Evolutionary conservation across 2,113 vertebrate species (phyloP).

Genomic region (Hippocampus mohnikei): DNA sequence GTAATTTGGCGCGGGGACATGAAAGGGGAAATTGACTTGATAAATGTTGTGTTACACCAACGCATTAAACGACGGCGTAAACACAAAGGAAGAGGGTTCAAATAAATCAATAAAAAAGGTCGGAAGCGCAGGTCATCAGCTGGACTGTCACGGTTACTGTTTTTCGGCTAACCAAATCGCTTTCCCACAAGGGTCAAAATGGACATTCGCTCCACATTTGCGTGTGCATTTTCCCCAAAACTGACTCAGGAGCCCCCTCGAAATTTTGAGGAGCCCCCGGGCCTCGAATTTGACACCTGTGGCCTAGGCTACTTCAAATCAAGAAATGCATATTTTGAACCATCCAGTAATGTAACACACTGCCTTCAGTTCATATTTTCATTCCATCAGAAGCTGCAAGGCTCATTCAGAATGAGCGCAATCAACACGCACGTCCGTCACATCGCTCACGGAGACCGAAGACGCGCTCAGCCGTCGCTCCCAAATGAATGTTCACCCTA

Average conservation of each 20-base stretch:
- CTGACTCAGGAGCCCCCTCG: too few species aligned
- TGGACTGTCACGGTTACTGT: too few species aligned
- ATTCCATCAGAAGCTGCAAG: not conserved
- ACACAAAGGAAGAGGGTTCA: not conserved
- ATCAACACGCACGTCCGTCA: constrained; percentile 27
- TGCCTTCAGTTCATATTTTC: not conserved
- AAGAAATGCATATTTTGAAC: too few species aligned
- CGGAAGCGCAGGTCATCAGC: too few species aligned
- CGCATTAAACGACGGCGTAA: not conserved
- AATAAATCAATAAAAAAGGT: not conserved
- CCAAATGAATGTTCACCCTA: constrained; percentile 81
- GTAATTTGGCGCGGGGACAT: constrained; percentile 25
- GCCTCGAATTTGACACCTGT: too few species aligned
- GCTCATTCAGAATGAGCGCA: constrained; percentile 7
- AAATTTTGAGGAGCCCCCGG: too few species aligned
- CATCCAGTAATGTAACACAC: too few species aligned
- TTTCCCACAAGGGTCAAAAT: too few species aligned
- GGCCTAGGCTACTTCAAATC: too few species aligned
- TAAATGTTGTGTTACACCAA: constrained; percentile 17
- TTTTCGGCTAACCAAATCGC: too few species aligned
- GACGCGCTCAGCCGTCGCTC: constrained; percentile 76
- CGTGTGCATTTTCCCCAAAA: too few species aligned
- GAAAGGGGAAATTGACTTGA: constrained; percentile 29
- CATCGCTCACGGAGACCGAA: constrained; percentile 29
- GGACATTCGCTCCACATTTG: too few species aligned